These are phyloP conservation scores for Neomorphus geoffroyi DNA, from an alignment of 2,797 vertebrate genomes.

Conservation along the genomic window DNA sequence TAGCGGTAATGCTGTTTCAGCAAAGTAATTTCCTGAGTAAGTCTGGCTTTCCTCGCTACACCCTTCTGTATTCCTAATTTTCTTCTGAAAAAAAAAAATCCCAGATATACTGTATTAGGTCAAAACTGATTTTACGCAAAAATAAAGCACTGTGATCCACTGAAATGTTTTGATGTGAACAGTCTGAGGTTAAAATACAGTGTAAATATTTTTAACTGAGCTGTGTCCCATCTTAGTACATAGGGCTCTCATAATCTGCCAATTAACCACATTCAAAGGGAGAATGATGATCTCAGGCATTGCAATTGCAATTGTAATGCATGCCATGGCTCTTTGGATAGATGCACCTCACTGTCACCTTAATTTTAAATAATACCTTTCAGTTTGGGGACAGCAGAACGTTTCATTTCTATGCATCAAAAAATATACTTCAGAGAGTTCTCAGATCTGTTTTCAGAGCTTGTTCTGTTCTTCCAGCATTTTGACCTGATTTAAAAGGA, in stretches of 20 bases:
- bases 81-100: neutral
- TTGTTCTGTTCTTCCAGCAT: neutral
- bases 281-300: neutral
- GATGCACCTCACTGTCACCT: neutral
- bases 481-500: neutral
- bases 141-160: neutral
- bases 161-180: neutral
- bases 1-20: neutral
- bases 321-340: neutral
- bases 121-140: neutral
- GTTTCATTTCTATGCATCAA: neutral
- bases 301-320: neutral
- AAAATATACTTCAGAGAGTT: neutral
- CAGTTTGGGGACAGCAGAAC: neutral
- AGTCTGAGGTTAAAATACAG: neutral
- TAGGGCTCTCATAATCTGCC: neutral
- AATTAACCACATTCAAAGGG: neutral
- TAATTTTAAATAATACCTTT: neutral
- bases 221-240: neutral
- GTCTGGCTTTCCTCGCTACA: neutral
- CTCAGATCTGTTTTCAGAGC: neutral
- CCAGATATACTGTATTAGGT: neutral
- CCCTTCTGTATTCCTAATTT: neutral
- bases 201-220: neutral
- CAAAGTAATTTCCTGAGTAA: neutral